phyloP scores from a whole-genome alignment of 1,140 invertebrate species.

The Probaryconus sp. region DNA sequence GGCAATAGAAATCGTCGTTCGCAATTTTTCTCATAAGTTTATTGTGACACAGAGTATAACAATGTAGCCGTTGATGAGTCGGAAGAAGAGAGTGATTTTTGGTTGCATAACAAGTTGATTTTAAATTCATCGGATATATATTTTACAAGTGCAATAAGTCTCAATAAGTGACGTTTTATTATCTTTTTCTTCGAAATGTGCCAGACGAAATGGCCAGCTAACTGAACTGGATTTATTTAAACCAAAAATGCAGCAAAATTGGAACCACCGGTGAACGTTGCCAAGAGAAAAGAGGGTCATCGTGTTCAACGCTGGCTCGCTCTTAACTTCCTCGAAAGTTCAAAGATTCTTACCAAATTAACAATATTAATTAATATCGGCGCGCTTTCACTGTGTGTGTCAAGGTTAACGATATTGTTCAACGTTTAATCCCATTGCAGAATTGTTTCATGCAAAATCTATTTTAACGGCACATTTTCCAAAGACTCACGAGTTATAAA shows the following conservation, averaged over 20 bases:
- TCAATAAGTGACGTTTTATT: constrained; percentile 41
- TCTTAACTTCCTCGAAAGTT: constrained; percentile 54
- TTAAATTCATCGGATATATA: constrained; percentile 33
- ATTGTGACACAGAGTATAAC: too few relatives aligned
- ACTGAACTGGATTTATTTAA: constrained; percentile 49
- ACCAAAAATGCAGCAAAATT: constrained; percentile 59
- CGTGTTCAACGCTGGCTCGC: constrained; percentile 52
- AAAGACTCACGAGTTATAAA: too few relatives aligned
- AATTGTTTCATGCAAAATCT: too few relatives aligned
- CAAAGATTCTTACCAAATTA: constrained; percentile 34
- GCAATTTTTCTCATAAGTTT: too few relatives aligned
- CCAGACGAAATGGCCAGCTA: constrained; percentile 46
- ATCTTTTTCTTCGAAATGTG: constrained; percentile 44
- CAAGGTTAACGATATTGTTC: constrained; percentile 33
- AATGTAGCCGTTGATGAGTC: too few relatives aligned
- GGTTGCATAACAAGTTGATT: constrained; percentile 46
- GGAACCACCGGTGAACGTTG: constrained; percentile 41
- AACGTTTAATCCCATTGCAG: too few relatives aligned
- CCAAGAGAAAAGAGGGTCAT: constrained; percentile 60
- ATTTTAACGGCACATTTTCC: too few relatives aligned
- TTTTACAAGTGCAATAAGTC: constrained; percentile 26
- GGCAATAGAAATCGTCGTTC: too few relatives aligned
- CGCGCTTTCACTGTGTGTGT: too few relatives aligned
- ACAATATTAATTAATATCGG: constrained; percentile 22
- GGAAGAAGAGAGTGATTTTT: constrained; percentile 39